phyloP scores from a whole-genome alignment of 92 coral and sea anemone genomes.

The Palythoa grandis region DNA sequence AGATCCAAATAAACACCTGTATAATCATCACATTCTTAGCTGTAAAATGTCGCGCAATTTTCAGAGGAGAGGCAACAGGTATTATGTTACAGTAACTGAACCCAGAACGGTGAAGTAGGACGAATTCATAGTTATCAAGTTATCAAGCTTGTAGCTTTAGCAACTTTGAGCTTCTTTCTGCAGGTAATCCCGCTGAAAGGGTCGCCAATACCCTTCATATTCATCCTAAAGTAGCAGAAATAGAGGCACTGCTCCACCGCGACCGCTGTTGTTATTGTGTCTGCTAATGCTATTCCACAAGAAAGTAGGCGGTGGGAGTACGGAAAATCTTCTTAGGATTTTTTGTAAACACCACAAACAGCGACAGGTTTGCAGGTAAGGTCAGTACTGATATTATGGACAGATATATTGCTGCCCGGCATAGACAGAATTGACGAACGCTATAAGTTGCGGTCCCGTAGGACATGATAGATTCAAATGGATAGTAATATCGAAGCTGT shows the following conservation, averaged over 20 bases:
- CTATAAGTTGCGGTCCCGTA: neutral
- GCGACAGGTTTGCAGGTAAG: neutral
- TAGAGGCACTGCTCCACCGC: no score
- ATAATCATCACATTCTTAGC: constrained; percentile 8
- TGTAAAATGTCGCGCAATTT: constrained; percentile 21
- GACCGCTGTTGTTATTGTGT: no score
- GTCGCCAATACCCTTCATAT: no score
- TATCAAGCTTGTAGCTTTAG: no score
- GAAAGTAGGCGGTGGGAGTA: neutral
- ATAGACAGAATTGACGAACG: neutral
- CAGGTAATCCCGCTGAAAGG: no score
- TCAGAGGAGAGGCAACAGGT: constrained; percentile 14
- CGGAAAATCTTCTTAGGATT: constrained; percentile 10
- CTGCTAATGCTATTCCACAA: no score
- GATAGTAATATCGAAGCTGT: neutral
- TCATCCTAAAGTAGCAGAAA: no score
- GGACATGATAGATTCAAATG: neutral
- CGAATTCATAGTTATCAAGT: no score
- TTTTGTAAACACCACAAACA: constrained; percentile 7
- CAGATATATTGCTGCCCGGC: neutral
- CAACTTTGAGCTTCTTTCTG: no score
- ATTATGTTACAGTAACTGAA: constrained; percentile 8
- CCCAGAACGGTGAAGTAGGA: constrained; percentile 16
- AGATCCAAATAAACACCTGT: neutral
- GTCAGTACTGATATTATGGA: constrained; percentile 11